Percentiles rank a stretch among this genome's conserved stretches.
These are phyloP conservation scores for Pygoscelis adeliae DNA, from an alignment of 2,113 vertebrate genomes.

Conservation along the genomic window DNA sequence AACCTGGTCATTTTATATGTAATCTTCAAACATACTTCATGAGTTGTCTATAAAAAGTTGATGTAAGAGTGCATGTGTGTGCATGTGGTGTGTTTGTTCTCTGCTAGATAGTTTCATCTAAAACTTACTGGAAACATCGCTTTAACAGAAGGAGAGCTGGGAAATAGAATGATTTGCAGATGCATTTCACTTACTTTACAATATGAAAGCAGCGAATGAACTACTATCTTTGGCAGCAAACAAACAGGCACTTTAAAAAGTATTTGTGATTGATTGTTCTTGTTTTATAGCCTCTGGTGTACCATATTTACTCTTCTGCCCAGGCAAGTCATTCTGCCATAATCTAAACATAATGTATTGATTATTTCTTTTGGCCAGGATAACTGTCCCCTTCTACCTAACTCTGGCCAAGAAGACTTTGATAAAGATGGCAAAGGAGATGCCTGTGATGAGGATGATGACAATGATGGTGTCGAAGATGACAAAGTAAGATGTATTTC, in stretches of 20 bases:
- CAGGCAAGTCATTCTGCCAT: not conserved
- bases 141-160: not conserved
- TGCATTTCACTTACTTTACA: not conserved
- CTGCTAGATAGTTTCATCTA: not conserved
- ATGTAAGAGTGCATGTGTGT: not conserved
- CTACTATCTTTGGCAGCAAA: constrained; percentile 13
- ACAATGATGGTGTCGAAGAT: constrained; percentile 91
- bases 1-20: not conserved
- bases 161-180: constrained; percentile 2
- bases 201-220: constrained; percentile 1
- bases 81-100: not conserved
- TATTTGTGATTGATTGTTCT: not conserved
- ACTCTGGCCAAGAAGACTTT: constrained; percentile 97
- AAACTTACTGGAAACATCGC: not conserved
- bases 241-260: not conserved
- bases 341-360: not conserved
- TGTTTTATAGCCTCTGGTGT: not conserved
- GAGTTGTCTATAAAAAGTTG: not conserved
- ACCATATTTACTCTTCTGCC: not conserved
- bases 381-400: constrained; percentile 95
- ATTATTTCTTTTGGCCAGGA: constrained; percentile 78
- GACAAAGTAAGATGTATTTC: constrained; percentile 81
- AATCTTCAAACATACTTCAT: not conserved
- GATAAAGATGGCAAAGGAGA: constrained; percentile 95
- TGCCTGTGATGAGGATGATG: constrained; percentile 96